phyloP scores from a whole-genome alignment of 2,113 vertebrate genomes.

The Eulemur macaco region DNA sequence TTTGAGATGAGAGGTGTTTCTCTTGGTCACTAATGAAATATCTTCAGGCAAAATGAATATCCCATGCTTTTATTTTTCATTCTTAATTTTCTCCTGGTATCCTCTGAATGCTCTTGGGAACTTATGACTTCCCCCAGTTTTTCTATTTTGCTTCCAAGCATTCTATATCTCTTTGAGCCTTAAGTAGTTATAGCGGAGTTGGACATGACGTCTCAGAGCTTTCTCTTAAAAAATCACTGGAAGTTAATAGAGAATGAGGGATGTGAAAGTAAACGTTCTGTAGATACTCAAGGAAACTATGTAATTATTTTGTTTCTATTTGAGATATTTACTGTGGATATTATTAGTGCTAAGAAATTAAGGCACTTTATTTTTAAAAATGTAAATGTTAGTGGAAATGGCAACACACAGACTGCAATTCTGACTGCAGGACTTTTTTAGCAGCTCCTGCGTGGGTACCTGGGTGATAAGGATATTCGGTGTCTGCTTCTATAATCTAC shows the following conservation, averaged over 20 bases:
- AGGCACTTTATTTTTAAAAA: not conserved
- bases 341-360: conserved; percentile 18
- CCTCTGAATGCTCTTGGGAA: not conserved
- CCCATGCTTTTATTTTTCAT: not conserved
- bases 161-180: not conserved
- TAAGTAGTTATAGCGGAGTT: not conserved
- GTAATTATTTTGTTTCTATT: conserved; percentile 3
- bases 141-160: not conserved
- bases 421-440: not conserved
- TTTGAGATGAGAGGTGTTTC: not conserved
- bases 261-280: not conserved
- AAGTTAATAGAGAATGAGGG: not conserved
- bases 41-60: not conserved
- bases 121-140: not conserved
- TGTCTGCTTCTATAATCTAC: not conserved
- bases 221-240: not conserved
- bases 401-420: not conserved
- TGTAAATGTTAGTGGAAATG: not conserved
- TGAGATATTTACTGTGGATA: conserved; percentile 20
- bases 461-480: not conserved
- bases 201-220: not conserved
- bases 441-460: not conserved
- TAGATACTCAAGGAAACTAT: not conserved
- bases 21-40: not conserved
- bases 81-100: not conserved